These are phyloP conservation scores for Mixornis gularis DNA, from an alignment of 2,113 vertebrate genomes.

Conservation along the genomic window DNA sequence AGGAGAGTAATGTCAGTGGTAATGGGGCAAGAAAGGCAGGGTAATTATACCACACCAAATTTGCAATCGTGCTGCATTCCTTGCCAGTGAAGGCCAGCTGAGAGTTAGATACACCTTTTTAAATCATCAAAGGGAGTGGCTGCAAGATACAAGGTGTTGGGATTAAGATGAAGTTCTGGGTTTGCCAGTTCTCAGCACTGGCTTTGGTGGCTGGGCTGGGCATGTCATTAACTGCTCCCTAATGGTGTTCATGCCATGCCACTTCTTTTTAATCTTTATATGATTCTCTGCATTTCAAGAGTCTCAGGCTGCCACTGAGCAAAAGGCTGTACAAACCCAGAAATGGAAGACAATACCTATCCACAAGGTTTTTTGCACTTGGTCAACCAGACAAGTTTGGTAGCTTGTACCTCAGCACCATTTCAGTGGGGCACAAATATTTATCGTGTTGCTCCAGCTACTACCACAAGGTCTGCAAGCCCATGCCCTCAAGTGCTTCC, in stretches of 20 bases:
- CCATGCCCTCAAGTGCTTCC: not conserved
- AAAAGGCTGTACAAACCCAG: not conserved
- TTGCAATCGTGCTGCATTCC: constrained; percentile 32
- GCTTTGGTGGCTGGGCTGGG: constrained; percentile 32
- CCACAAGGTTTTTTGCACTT: not conserved
- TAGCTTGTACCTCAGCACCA: not conserved
- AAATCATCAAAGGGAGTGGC: constrained; percentile 32
- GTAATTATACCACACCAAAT: constrained; percentile 45
- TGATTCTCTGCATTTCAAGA: not conserved
- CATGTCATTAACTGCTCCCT: not conserved
- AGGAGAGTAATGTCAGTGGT: constrained; percentile 40
- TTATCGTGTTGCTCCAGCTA: not conserved
- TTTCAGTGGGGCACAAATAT: not conserved
- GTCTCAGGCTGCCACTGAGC: not conserved
- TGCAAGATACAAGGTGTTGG: constrained; percentile 2
- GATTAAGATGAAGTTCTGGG: constrained; percentile 46
- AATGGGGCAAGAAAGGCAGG: constrained; percentile 53
- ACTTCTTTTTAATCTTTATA: not conserved
- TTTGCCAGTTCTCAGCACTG: constrained; percentile 40
- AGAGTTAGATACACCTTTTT: constrained; percentile 30
- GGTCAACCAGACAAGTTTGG: not conserved
- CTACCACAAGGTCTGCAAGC: not conserved
- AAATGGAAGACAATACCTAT: not conserved
- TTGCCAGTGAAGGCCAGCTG: not conserved
- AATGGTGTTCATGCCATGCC: not conserved